Conservation (phyloP, 2,888 invertebrate species). For the Laothoe populi region DNA sequence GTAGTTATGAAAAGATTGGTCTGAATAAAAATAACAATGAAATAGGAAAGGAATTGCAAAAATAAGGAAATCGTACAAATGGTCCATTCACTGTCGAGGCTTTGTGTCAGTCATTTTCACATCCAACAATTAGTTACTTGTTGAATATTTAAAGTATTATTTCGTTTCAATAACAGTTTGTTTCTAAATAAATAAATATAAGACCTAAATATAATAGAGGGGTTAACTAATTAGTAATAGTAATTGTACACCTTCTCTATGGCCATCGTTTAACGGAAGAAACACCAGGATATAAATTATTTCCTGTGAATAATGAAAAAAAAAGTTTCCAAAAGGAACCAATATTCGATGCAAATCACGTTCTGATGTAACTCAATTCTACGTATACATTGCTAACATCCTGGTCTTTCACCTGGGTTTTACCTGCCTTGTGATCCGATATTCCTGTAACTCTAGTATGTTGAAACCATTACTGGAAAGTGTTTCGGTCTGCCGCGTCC, state of each 20-base stretch:
- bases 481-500: constrained; percentile 64
- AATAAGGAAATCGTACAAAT: constrained; percentile 2
- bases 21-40: constrained; percentile 17
- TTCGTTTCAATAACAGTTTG: too few relatives aligned
- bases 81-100: background rate
- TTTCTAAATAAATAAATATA: too few relatives aligned
- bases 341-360: constrained; percentile 10
- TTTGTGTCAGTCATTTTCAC: constrained; percentile 13
- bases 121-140: too few relatives aligned
- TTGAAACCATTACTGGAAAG: constrained; percentile 73
- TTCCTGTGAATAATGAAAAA: background rate
- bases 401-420: constrained; percentile 54
- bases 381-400: constrained; percentile 48
- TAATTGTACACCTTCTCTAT: too few relatives aligned
- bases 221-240: too few relatives aligned
- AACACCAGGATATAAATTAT: background rate
- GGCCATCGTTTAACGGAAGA: too few relatives aligned
- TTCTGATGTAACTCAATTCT: constrained; percentile 49
- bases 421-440: constrained; percentile 55
- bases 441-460: constrained; percentile 68
- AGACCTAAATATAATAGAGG: too few relatives aligned
- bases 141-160: too few relatives aligned
- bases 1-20: constrained; percentile 6
- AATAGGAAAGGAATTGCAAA: background rate
- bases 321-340: constrained; percentile 2